Evolutionary conservation across 2,888 invertebrate species (phyloP), one percentile per base, ranked within the genome.

Genomic region (Odontomyia ornata): DNA sequence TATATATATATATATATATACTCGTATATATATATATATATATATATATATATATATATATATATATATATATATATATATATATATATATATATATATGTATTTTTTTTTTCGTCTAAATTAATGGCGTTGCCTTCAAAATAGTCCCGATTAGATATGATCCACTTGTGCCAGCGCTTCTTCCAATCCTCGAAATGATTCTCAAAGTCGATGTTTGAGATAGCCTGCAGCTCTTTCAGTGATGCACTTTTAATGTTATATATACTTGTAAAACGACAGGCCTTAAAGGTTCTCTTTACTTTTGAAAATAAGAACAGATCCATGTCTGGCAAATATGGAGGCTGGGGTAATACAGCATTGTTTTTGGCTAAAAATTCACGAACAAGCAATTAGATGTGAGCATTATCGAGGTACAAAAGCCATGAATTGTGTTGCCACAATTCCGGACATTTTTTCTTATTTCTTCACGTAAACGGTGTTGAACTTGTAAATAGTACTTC

Each of bases 391-490:
- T 18, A 21, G 18, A 27, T 62, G 0, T 28, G 76, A 46, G 72
- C 73, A 56, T 76, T 76, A 30, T 64, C 76, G 15, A 72, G 77
- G 64, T 79, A 76, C 77, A 77, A 46, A n/a, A 52, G 52, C 52
- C 52, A 52, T 52, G 52, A 52, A 43, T 52, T 52, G 52, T 52
- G 4, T 52, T 52, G 5, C 52, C 52, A n/a, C 52, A 52, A 15
- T n/a, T 79, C 64, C 23, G 60, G 69, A 28, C 60, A 56, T 62
- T 79, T 69, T 21, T 43, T 25, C 67, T 65, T 27, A 72, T 72
- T n/a, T 67, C 28, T 76, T 64, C 62, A 30, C 46, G 60, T n/a
- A 36, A 52, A 43, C 4, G 28, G 18, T 43, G 28, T 57, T 21
- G 9, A 65, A 73, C 72, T 30, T 60, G 13, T 18, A 67, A 43